These are phyloP conservation scores for Otocyon megalotis DNA, from an alignment of 2,113 vertebrate genomes.

Conservation along the genomic window DNA sequence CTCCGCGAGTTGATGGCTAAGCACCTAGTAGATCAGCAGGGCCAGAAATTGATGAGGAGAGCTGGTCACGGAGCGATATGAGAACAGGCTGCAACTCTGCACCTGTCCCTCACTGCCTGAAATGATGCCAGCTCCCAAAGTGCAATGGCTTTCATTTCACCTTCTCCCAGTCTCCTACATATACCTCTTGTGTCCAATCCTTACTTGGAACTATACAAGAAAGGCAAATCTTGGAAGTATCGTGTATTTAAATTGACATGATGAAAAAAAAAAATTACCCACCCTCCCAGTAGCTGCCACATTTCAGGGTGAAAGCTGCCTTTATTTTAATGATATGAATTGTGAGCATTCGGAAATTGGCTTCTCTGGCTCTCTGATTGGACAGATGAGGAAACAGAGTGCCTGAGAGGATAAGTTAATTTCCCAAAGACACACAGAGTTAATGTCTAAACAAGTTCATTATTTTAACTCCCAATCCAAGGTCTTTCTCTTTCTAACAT, in stretches of 20 bases:
- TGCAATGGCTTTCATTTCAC: background rate
- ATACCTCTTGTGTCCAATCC: background rate
- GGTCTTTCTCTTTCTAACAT: background rate
- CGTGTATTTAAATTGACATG: background rate
- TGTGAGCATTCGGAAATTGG: background rate
- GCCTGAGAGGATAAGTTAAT: background rate
- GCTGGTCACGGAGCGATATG: background rate
- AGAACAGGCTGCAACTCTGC: background rate
- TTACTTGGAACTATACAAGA: background rate
- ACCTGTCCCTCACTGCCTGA: background rate
- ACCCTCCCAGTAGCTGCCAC: background rate
- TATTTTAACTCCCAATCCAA: background rate
- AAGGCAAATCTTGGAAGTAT: background rate
- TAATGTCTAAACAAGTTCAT: background rate
- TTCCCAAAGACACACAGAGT: background rate
- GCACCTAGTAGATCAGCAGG: background rate
- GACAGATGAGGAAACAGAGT: background rate
- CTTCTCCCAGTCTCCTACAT: background rate
- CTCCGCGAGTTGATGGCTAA: background rate
- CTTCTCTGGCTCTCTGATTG: background rate
- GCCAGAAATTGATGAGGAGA: background rate
- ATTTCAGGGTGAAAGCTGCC: background rate
- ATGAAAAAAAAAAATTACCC: background rate
- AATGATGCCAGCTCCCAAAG: background rate
- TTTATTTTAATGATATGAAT: background rate